A percentile compares a stretch with the other conserved stretches of the same genome.
Conservation (phyloP, 2,113 vertebrate species). For the Labeo rohita region DNA sequence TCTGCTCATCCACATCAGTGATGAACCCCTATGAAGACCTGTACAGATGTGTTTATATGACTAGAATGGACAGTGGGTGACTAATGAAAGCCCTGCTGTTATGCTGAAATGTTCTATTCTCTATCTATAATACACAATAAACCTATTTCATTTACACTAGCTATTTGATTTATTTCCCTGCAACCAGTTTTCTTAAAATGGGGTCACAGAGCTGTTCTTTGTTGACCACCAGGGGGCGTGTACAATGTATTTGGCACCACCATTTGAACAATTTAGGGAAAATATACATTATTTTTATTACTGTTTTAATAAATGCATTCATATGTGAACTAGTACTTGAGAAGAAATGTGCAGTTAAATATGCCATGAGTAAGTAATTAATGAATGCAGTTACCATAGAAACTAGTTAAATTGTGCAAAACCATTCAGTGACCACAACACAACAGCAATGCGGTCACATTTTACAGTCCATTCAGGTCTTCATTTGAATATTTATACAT, state of each 20-base stretch:
- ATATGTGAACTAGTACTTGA: background rate
- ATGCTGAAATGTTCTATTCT: background rate
- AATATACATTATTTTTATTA: background rate
- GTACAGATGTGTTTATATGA: background rate
- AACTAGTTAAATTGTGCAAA: slow-evolving; percentile 18
- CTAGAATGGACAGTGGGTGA: background rate
- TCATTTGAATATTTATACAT: background rate
- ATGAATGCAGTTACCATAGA: slow-evolving; percentile 14
- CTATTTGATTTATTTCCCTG: background rate
- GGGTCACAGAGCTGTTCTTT: background rate
- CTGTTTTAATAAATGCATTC: background rate
- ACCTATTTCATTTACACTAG: background rate
- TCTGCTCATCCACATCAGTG: background rate
- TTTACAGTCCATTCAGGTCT: background rate
- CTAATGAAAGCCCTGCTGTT: background rate
- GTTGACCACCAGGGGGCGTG: background rate
- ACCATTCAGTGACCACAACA: slow-evolving; percentile 7
- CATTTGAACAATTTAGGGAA: background rate
- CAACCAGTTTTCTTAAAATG: background rate
- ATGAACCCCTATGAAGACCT: background rate
- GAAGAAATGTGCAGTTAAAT: slow-evolving; percentile 12
- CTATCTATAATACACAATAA: background rate
- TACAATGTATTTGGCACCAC: slow-evolving; percentile 10
- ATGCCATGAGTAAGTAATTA: background rate
- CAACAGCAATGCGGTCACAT: background rate